phyloP scores from a whole-genome alignment of 1,140 invertebrate genomes.

The Bombus turneri region DNA sequence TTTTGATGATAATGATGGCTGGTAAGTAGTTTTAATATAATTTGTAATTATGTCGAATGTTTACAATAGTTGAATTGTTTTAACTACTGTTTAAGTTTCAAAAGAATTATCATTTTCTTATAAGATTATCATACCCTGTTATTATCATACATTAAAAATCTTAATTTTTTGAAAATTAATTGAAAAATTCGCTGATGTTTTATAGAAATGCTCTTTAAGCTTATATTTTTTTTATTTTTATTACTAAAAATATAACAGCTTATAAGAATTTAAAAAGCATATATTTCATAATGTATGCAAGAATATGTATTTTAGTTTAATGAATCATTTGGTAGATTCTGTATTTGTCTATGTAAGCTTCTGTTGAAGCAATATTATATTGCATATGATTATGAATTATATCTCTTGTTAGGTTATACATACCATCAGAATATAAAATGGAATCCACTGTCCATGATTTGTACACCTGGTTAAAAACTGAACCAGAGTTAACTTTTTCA shows the following conservation, averaged over 20 bases:
- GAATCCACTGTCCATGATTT: constrained; percentile 58
- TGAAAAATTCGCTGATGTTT: not conserved
- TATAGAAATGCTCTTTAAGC: not conserved
- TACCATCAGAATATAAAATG: constrained; percentile 31
- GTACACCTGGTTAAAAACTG: constrained; percentile 60
- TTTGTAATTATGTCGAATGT: not conserved
- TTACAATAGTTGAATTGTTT: not conserved
- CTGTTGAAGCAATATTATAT: not conserved
- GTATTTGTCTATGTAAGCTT: not conserved
- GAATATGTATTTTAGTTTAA: not conserved
- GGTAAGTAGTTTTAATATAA: constrained; percentile 28
- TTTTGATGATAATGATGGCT: constrained; percentile 42
- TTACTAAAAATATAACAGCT: not conserved
- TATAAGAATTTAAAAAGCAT: not conserved
- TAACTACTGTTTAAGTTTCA: not conserved
- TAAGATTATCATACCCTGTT: not conserved
- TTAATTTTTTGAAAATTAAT: not conserved
- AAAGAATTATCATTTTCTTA: not conserved
- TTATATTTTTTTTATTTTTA: not conserved
- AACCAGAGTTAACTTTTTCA: constrained; percentile 45
- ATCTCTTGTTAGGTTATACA: constrained; percentile 57
- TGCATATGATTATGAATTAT: not conserved
- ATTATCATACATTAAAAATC: not conserved
- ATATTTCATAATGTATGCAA: constrained; percentile 1
- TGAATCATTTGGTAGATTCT: not conserved